Percentiles rank a stretch among this genome's conserved stretches.
phyloP scores from a whole-genome alignment of 2,888 invertebrate genomes.

The Amblyjoppa fuscipennis region DNA sequence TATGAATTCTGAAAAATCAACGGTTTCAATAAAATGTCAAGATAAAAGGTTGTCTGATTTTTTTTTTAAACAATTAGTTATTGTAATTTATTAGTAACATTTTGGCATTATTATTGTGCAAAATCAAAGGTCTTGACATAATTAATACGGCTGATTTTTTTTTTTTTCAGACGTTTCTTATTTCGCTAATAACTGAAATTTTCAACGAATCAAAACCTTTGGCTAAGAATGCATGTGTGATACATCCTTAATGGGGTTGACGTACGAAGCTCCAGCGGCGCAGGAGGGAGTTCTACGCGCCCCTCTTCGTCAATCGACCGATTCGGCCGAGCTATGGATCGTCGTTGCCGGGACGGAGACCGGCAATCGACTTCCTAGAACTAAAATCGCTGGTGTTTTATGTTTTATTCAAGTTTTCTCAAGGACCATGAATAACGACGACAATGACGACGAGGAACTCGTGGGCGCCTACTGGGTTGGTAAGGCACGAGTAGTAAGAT shows the following conservation, averaged over 20 bases:
- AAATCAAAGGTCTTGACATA: no score
- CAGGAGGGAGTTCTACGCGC: not conserved
- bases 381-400: constrained; percentile 25
- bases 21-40: no score
- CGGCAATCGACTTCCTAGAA: constrained; percentile 24
- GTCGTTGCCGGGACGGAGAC: not conserved
- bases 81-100: no score
- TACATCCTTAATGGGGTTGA: not conserved
- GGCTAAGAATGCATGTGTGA: no score
- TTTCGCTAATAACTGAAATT: no score
- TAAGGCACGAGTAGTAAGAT: not conserved
- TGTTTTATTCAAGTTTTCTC: constrained; percentile 54
- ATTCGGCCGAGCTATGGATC: not conserved
- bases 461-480: not conserved
- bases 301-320: not conserved
- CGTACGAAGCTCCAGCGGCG: not conserved
- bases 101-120: no score
- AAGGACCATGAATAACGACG: constrained; percentile 52
- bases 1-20: no score
- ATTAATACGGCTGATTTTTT: no score
- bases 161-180: no score
- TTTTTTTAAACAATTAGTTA: no score
- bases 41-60: no score
- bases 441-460: not conserved
- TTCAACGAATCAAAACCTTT: no score